A percentile compares a stretch with the other conserved stretches of the same genome.
Evolutionary conservation across 2,113 vertebrate genomes (phyloP).

Genomic region (Australoheros scitulus): DNA sequence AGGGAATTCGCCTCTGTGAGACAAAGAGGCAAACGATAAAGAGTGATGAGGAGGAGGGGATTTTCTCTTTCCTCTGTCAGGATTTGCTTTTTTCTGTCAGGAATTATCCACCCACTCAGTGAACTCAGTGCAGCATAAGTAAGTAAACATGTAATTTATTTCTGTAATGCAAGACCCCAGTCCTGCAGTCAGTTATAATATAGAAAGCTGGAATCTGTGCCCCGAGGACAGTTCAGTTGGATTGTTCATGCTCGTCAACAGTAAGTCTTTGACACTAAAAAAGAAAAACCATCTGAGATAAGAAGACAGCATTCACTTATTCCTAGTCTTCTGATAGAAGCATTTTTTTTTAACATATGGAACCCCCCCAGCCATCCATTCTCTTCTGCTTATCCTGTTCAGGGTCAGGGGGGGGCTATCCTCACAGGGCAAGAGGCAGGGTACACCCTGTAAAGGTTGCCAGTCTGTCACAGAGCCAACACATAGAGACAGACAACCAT

Average conservation of each 20-base stretch:
- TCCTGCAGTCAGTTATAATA: conserved; percentile 49
- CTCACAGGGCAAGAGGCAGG: too few relatives aligned
- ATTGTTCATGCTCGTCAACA: conserved; percentile 56
- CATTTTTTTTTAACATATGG: too few relatives aligned
- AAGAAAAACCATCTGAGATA: background rate
- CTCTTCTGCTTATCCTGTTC: too few relatives aligned
- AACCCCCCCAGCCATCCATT: too few relatives aligned
- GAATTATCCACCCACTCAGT: conserved; percentile 47
- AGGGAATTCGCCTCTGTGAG: conserved; percentile 8
- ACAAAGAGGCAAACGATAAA: conserved; percentile 28
- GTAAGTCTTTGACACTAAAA: background rate
- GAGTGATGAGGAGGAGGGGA: conserved; percentile 41
- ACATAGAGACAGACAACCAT: too few relatives aligned
- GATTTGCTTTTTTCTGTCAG: background rate
- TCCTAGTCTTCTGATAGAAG: too few relatives aligned
- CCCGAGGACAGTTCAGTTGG: conserved; percentile 59
- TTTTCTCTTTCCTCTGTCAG: conserved; percentile 22
- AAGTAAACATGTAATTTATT: conserved; percentile 46
- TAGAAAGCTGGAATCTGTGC: conserved; percentile 35
- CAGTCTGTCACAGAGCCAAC: too few relatives aligned
- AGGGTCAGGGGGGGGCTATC: too few relatives aligned
- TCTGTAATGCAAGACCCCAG: conserved; percentile 1
- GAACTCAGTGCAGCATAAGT: conserved; percentile 24
- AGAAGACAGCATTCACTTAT: accelerated
- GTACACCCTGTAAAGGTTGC: too few relatives aligned